These are phyloP conservation scores for Acrossocheilus wenchowensis DNA, from an alignment of 2,797 vertebrate genomes.

Conservation along the genomic window DNA sequence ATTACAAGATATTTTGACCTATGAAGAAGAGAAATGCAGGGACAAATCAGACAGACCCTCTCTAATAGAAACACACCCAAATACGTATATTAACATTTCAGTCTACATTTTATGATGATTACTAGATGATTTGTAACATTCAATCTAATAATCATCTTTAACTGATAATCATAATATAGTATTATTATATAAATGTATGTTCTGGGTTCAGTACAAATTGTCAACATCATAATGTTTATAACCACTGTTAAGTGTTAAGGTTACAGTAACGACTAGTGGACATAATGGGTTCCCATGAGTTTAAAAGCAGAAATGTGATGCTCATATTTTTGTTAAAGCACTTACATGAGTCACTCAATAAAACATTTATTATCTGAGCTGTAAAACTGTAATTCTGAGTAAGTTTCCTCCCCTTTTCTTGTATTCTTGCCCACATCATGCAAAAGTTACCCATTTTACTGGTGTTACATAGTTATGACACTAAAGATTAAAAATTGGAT, in stretches of 20 bases:
- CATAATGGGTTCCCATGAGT: neutral
- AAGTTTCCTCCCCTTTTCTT: neutral
- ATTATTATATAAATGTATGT: neutral
- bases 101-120: neutral
- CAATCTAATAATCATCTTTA: neutral
- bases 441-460: neutral
- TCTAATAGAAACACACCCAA: neutral
- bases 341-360: neutral
- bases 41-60: slow-evolving; percentile 30
- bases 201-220: neutral
- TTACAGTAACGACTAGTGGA: neutral
- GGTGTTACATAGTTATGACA: neutral
- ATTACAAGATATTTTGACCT: slow-evolving; percentile 28
- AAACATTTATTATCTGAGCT: neutral
- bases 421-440: neutral
- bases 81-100: neutral
- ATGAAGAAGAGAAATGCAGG: slow-evolving; percentile 43
- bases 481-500: neutral
- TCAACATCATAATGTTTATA: neutral
- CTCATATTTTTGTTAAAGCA: neutral
- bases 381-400: neutral
- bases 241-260: neutral
- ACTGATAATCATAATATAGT: neutral
- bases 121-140: neutral
- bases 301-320: slow-evolving; percentile 10